Conservation (phyloP, 2,797 vertebrate species). For the Euthynnus affinis region DNA sequence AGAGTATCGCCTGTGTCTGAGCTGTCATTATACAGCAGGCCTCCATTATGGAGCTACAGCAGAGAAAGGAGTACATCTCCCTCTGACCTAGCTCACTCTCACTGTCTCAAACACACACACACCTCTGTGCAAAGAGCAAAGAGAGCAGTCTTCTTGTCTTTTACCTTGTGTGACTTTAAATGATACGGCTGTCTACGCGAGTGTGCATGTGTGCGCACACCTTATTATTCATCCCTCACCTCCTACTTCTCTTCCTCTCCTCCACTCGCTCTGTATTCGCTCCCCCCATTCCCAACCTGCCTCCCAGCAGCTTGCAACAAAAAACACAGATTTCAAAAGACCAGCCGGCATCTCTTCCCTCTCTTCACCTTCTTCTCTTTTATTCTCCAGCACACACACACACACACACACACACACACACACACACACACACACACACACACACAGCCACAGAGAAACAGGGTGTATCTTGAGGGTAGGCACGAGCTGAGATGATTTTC, state of each 20-base stretch:
- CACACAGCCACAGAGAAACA: constrained; percentile 55
- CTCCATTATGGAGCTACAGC: constrained; percentile 78
- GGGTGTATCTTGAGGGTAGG: constrained; percentile 77
- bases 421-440: constrained; percentile 53
- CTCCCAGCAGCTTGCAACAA: constrained; percentile 78
- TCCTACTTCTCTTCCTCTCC: constrained; percentile 64
- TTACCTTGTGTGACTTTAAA: constrained; percentile 60
- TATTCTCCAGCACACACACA: constrained; percentile 44
- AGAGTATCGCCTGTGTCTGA: constrained; percentile 63
- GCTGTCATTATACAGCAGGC: constrained; percentile 81
- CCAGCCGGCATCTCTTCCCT: constrained; percentile 73
- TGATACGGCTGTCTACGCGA: constrained; percentile 40
- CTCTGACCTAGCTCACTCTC: constrained; percentile 66
- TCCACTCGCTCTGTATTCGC: constrained; percentile 40
- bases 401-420: constrained; percentile 60
- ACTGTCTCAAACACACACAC: constrained; percentile 46
- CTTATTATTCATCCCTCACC: constrained; percentile 79
- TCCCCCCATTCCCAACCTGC: constrained; percentile 46
- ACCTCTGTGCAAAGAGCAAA: constrained; percentile 48
- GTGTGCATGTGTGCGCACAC: constrained; percentile 49
- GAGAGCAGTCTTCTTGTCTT: constrained; percentile 57
- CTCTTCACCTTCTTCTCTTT: constrained; percentile 68
- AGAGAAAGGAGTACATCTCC: constrained; percentile 71
- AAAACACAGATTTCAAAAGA: constrained; percentile 81
- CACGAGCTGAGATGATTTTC: constrained; percentile 75